Conservation (phyloP, 2,113 vertebrate species). For the Pygoscelis antarcticus region DNA sequence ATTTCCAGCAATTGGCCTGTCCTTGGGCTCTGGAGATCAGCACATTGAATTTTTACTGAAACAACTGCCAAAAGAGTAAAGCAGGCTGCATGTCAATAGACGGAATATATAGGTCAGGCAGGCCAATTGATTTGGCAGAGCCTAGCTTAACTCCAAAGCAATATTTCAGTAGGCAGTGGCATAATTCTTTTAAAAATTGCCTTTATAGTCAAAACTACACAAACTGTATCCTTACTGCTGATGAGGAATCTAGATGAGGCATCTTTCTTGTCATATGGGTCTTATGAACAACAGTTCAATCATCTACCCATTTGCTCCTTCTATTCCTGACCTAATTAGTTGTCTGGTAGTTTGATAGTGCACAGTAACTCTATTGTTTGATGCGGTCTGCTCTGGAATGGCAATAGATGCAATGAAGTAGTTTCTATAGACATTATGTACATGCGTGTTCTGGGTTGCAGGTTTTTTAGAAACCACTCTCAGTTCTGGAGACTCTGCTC, state of each 20-base stretch:
- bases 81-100: slow-evolving; percentile 24
- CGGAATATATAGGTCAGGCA: slow-evolving; percentile 16
- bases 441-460: not conserved
- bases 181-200: not conserved
- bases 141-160: slow-evolving; percentile 8
- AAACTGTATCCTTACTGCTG: not conserved
- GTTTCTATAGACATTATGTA: not conserved
- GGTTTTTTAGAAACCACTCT: not conserved
- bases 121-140: slow-evolving; percentile 34
- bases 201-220: not conserved
- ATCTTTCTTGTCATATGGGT: slow-evolving; percentile 14
- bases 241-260: slow-evolving; percentile 26
- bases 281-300: slow-evolving; percentile 37
- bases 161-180: not conserved
- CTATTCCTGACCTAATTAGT: slow-evolving; percentile 33
- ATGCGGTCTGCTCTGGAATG: not conserved
- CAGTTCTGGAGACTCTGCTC: not conserved
- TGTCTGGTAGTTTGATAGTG: slow-evolving; percentile 27
- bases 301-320: slow-evolving; percentile 21
- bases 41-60: slow-evolving; percentile 31
- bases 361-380: slow-evolving; percentile 59
- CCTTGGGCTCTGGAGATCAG: slow-evolving; percentile 27
- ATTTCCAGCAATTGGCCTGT: not conserved
- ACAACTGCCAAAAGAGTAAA: slow-evolving; percentile 46
- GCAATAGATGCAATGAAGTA: not conserved